A percentile compares a stretch with the other conserved stretches of the same genome.
phyloP scores from a whole-genome alignment of 2,797 vertebrate species.

The Microtus obscurus region DNA sequence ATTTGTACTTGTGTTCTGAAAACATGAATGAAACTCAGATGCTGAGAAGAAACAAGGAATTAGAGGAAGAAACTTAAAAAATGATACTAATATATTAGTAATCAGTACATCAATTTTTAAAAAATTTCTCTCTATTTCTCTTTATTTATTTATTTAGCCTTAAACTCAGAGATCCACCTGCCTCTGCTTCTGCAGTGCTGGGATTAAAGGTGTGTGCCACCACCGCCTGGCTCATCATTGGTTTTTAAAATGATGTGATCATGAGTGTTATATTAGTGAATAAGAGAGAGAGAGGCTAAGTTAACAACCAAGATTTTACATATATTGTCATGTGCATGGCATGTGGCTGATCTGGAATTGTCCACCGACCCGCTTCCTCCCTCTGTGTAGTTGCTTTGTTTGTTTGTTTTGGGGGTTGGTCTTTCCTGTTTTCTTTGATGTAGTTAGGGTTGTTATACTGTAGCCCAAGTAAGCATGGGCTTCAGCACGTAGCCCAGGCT shows the following conservation, averaged over 20 bases:
- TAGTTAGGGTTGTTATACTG: background rate
- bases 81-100: background rate
- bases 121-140: background rate
- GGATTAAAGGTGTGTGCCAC: background rate
- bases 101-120: background rate
- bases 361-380: background rate
- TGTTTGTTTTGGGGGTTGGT: background rate
- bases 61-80: background rate
- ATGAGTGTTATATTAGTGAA: background rate
- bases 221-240: background rate
- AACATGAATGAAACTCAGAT: background rate
- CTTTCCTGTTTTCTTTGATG: background rate
- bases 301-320: background rate
- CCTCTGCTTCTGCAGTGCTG: background rate
- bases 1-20: constrained; percentile 44
- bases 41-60: background rate
- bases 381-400: background rate
- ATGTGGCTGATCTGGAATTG: background rate
- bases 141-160: background rate
- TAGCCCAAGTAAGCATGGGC: background rate
- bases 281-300: background rate
- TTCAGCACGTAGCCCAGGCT: background rate
- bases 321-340: background rate
- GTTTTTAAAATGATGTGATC: background rate
- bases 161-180: background rate